Conservation (phyloP, 2,113 vertebrate genomes). For the Varanus komodoensis region DNA sequence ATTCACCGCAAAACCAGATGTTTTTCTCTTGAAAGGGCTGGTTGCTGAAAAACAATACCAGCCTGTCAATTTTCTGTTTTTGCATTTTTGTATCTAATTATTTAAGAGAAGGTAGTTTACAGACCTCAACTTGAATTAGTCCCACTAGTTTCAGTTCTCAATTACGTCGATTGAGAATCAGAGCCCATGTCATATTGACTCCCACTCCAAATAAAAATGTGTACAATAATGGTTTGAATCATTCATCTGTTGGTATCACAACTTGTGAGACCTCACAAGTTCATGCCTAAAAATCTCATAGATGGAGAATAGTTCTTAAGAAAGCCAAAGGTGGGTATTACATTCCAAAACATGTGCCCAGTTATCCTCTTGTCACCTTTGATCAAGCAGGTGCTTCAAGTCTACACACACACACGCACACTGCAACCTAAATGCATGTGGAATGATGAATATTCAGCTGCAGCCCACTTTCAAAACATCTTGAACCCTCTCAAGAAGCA, state of each 20-base stretch:
- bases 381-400: not conserved
- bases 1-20: not conserved
- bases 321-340: too few relatives aligned
- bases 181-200: not conserved
- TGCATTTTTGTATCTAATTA: conserved; percentile 12
- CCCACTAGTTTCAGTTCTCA: not conserved
- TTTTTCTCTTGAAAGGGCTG: not conserved
- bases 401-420: not conserved
- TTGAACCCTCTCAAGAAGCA: not conserved
- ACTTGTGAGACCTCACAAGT: not conserved
- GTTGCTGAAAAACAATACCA: conserved; percentile 6
- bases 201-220: not conserved
- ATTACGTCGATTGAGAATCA: not conserved
- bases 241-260: not conserved
- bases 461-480: not conserved
- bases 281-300: not conserved
- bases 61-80: not conserved
- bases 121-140: not conserved
- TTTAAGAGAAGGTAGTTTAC: not conserved
- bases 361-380: not conserved
- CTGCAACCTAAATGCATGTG: not conserved
- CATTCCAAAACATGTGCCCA: not conserved
- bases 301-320: too few relatives aligned
- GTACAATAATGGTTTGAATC: not conserved
- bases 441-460: not conserved